These are phyloP conservation scores for Coelopa frigida DNA, from an alignment of 1,140 invertebrate genomes.

Conservation along the genomic window DNA sequence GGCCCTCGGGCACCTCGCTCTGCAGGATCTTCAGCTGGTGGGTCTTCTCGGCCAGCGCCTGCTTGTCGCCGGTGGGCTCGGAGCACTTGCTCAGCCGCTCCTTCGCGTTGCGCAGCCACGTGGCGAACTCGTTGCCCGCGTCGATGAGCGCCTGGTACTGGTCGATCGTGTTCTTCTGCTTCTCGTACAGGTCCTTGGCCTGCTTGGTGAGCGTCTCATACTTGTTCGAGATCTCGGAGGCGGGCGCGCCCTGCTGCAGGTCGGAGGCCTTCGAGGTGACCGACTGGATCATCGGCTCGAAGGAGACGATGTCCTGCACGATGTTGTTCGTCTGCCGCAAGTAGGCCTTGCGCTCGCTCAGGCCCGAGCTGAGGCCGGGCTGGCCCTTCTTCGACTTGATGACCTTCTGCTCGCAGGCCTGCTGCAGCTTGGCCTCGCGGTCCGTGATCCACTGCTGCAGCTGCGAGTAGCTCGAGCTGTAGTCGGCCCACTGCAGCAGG, in stretches of 20 bases:
- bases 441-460: constrained; percentile 93
- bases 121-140: constrained; percentile 81
- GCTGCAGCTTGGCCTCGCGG: constrained; percentile 86
- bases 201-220: constrained; percentile 85
- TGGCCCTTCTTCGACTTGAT: constrained; percentile 67
- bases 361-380: constrained; percentile 62
- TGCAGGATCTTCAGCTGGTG: constrained; percentile 76
- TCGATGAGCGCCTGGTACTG: constrained; percentile 86
- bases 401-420: constrained; percentile 83
- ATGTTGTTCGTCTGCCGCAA: constrained; percentile 87
- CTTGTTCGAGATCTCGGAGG: constrained; percentile 81
- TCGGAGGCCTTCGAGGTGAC: constrained; percentile 86
- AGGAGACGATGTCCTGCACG: constrained; percentile 88
- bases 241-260: constrained; percentile 74
- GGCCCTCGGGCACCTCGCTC: constrained; percentile 72
- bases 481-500: constrained; percentile 91
- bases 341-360: constrained; percentile 79
- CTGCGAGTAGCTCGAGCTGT: constrained; percentile 84
- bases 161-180: constrained; percentile 83
- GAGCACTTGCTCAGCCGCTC: constrained; percentile 89
- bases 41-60: constrained; percentile 75
- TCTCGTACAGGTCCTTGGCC: constrained; percentile 82
- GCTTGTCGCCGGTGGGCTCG: constrained; percentile 89
- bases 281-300: constrained; percentile 92
- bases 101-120: constrained; percentile 83